These are phyloP conservation scores for Ophion obscuratus DNA, from an alignment of 2,888 invertebrate genomes.

Conservation along the genomic window DNA sequence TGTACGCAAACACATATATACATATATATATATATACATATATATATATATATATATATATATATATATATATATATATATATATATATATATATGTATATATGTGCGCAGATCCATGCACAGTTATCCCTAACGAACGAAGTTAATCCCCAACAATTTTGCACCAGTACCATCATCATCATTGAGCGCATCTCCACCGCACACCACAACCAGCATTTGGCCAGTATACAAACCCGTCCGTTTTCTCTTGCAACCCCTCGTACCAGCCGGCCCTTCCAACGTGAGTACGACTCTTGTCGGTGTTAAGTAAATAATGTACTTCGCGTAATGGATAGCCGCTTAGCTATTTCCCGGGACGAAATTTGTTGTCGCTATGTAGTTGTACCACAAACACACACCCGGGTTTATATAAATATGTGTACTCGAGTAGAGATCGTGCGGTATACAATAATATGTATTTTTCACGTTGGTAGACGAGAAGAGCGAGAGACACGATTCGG, in stretches of 20 bases:
- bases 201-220: constrained; percentile 27
- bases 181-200: constrained; percentile 52
- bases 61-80: not conserved
- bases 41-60: constrained; percentile 10
- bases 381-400: not conserved
- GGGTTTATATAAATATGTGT: not conserved
- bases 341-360: constrained; percentile 64
- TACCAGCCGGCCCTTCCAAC: not conserved
- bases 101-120: constrained; percentile 31
- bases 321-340: constrained; percentile 67
- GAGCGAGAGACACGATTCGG: too few relatives aligned
- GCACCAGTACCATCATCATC: constrained; percentile 56
- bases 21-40: not conserved
- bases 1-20: not conserved
- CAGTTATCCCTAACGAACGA: constrained; percentile 44
- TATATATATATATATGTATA: not conserved
- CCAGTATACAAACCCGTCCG: constrained; percentile 22
- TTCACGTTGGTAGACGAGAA: constrained; percentile 5
- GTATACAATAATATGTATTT: not conserved
- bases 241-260: constrained; percentile 31
- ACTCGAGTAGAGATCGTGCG: not conserved
- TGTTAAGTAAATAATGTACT: constrained; percentile 68
- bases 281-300: constrained; percentile 50
- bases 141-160: constrained; percentile 63
- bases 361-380: constrained; percentile 57